Conservation (phyloP, 1,140 invertebrate species). For the Oryzaephilus surinamensis region DNA sequence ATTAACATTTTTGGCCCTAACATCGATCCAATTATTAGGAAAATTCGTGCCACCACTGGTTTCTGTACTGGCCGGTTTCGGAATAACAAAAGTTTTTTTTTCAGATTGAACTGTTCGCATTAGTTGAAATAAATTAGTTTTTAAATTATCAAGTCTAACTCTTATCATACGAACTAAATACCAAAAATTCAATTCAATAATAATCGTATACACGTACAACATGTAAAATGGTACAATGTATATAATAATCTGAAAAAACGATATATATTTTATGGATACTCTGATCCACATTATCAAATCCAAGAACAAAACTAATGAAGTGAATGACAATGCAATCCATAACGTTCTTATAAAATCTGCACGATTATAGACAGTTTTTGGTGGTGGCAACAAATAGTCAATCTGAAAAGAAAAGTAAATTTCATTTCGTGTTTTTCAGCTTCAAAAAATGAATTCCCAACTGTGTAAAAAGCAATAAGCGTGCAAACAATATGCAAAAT, state of each 20-base stretch:
- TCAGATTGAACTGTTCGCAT: too few relatives aligned
- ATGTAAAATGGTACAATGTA: constrained; percentile 1
- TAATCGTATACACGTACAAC: constrained; percentile 1
- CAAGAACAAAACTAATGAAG: background rate
- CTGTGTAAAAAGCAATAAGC: too few relatives aligned
- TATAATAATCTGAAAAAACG: background rate
- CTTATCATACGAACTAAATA: constrained; percentile 2
- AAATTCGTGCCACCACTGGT: background rate
- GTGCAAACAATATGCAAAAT: too few relatives aligned
- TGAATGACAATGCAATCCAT: background rate
- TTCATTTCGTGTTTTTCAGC: too few relatives aligned
- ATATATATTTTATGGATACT: background rate
- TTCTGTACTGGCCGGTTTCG: too few relatives aligned
- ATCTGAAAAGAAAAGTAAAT: constrained; percentile 1
- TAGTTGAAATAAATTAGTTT: background rate
- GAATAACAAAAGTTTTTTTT: too few relatives aligned
- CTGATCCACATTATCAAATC: constrained; percentile 3
- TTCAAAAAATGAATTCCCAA: too few relatives aligned
- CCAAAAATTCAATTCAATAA: constrained; percentile 3
- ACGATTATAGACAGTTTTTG: background rate
- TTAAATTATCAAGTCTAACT: background rate
- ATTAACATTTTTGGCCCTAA: background rate
- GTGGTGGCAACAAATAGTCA: background rate
- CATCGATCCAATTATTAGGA: background rate
- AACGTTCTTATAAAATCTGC: background rate